Evolutionary conservation across 2,113 vertebrate genomes (phyloP).

Genomic region (Sinocyclocheilus rhinocerous): DNA sequence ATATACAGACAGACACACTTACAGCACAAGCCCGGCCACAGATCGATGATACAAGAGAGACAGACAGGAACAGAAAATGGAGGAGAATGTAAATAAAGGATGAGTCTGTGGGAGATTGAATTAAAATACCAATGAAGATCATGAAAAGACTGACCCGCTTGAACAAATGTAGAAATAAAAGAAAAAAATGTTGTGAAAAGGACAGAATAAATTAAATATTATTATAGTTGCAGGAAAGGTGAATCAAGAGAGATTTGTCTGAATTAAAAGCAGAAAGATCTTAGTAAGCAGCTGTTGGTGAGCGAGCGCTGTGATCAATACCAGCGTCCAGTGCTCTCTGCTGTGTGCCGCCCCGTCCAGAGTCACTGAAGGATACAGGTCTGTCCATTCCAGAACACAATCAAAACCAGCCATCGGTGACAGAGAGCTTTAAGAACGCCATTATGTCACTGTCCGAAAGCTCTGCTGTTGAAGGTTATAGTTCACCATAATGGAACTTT

Average conservation of each 20-base stretch:
- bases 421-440: no score
- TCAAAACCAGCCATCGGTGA: no score
- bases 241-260: neutral
- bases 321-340: no score
- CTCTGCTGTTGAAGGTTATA: no score
- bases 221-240: neutral
- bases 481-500: no score
- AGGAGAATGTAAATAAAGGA: neutral
- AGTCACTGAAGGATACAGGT: no score
- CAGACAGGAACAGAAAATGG: conserved; percentile 14
- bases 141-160: neutral
- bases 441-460: no score
- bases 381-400: no score
- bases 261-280: neutral
- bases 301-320: no score
- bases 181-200: neutral
- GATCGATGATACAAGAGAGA: conserved; percentile 48
- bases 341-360: no score
- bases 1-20: conserved; percentile 55
- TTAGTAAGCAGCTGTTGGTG: neutral
- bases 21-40: conserved; percentile 38
- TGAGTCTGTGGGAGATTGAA: neutral
- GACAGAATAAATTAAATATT: neutral
- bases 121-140: neutral
- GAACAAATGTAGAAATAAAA: neutral